Base-by-base conservation (phyloP, 2,888 invertebrate genomes). In the Panorpa germanica region DNA sequence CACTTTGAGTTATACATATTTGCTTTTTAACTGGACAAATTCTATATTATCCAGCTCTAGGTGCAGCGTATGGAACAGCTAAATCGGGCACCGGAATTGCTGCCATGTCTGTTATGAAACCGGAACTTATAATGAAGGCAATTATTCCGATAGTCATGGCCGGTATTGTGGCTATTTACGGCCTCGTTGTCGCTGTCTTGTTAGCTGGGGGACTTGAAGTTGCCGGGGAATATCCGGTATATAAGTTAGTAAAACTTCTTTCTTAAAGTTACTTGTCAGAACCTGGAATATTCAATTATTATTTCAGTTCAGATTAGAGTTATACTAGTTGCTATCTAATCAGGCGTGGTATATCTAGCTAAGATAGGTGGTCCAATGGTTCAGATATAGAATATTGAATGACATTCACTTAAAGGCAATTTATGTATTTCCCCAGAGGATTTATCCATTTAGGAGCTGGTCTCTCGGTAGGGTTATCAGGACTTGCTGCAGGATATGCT, bases 111-210 rank as follows among this genome's bases (percentile, higher is more conserved):
- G 96, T 98, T 53, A 96, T 96, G 90, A 70, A 95, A 65, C 98
- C 98, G 41, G 98, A 99, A 63, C 72, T 98, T 53, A 98, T 99
- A 62, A 99, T 99, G 96, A 98, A 96, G 64, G 95, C 93, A 57
- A 95, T 99, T 67, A 96, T 98, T 64, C 98, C 98, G 45, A 96
- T 98, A 45, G 90, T 93, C 66, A 93, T 93, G 91, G 91, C 93
- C 57, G 96, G 96, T 90, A 98, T 98, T 57, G 86, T 98, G 57
- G 98, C 95, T 65, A 98, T 98, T 62, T 98, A 98, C 57, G 98
- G 98, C 48, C 70, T 99, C 51, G 98, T 99, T 43, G 93, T 99
- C 44, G 91, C 98, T 49, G 95, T 96, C 43, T 81, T 99, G 45
- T 91, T 99, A 52, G 85, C 95, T 43, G 90, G 93, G 52, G 66